A percentile compares a stretch with the other conserved stretches of the same genome.
Evolutionary conservation across 2,113 vertebrate species (phyloP).

Genomic region (Chauna torquata): DNA sequence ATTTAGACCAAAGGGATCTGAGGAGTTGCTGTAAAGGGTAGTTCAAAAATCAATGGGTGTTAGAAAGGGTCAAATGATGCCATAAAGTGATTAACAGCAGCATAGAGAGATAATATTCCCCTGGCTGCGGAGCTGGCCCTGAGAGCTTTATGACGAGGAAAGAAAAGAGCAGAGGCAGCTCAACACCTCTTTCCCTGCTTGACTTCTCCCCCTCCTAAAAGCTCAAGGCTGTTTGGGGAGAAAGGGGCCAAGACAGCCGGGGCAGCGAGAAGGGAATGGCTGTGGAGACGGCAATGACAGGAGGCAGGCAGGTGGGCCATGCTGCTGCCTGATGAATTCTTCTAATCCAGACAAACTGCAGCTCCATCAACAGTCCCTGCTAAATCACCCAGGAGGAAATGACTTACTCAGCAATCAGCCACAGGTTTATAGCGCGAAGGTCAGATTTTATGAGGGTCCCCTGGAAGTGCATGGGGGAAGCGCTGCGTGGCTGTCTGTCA

Average conservation of each 20-base stretch:
- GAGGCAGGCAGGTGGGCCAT: conserved; percentile 2
- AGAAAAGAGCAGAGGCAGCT: neutral
- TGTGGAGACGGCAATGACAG: neutral
- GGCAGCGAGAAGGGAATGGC: neutral
- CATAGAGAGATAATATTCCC: conserved; percentile 56
- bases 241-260: neutral
- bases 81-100: conserved; percentile 62
- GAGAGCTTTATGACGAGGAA: conserved; percentile 1
- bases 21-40: conserved; percentile 20
- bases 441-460: conserved; percentile 25
- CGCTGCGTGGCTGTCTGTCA: neutral
- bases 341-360: conserved; percentile 22
- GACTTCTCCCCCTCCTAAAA: neutral
- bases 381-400: conserved; percentile 39
- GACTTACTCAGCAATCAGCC: conserved; percentile 28
- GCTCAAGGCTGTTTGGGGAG: neutral
- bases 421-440: conserved; percentile 5
- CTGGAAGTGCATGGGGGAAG: neutral
- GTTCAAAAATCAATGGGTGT: conserved; percentile 62
- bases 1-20: conserved; percentile 55
- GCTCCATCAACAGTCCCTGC: neutral
- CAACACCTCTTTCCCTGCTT: neutral
- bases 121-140: neutral
- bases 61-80: conserved; percentile 62
- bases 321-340: neutral